These are phyloP conservation scores for Eumaeus atala DNA, from an alignment of 1,140 invertebrate genomes.

Conservation along the genomic window DNA sequence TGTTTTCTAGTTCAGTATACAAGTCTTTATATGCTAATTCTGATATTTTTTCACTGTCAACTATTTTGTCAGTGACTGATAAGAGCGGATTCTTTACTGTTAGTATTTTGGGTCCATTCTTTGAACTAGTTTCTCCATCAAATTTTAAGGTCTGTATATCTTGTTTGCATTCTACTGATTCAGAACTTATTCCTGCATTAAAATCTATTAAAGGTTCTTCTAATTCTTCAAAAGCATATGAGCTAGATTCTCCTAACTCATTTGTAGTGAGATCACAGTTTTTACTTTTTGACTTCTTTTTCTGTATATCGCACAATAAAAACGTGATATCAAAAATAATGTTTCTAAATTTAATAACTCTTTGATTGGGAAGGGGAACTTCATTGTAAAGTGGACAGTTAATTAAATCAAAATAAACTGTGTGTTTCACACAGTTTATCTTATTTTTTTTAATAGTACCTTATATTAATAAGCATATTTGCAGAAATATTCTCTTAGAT, in stretches of 20 bases:
- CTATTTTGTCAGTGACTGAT: constrained; percentile 13
- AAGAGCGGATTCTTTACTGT: too few relatives aligned
- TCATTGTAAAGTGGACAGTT: too few relatives aligned
- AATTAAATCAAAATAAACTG: too few relatives aligned
- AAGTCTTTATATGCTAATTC: constrained; percentile 9
- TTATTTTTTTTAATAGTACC: too few relatives aligned
- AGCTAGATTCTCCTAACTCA: background rate
- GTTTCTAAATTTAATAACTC: too few relatives aligned
- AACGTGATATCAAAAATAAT: too few relatives aligned
- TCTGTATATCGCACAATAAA: constrained; percentile 30
- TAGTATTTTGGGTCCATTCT: too few relatives aligned
- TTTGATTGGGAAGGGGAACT: too few relatives aligned
- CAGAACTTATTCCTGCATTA: background rate
- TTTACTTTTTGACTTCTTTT: constrained; percentile 43
- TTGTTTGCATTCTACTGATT: background rate
- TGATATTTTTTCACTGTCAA: background rate
- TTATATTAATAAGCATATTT: too few relatives aligned
- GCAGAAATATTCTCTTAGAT: too few relatives aligned
- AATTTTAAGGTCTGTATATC: background rate
- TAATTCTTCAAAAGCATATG: background rate
- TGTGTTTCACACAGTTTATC: too few relatives aligned
- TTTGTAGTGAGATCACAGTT: background rate
- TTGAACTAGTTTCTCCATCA: background rate
- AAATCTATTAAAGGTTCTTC: background rate
- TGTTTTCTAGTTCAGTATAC: constrained; percentile 1